These are phyloP conservation scores for Loris lydekkerianus DNA, from an alignment of 2,797 vertebrate species.

Conservation along the genomic window DNA sequence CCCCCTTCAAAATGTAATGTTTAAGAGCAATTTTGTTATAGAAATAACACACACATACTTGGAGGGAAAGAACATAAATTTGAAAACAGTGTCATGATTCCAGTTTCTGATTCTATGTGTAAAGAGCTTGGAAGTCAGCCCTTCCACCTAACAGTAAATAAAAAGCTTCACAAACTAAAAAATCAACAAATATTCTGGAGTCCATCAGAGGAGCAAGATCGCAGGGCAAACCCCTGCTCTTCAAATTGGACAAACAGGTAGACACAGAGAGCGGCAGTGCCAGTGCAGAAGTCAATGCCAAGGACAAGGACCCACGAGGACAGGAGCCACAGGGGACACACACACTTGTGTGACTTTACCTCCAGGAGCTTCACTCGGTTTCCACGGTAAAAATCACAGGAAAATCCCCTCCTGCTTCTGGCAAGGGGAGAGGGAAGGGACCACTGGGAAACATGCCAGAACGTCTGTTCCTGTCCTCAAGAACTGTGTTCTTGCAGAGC, in stretches of 20 bases:
- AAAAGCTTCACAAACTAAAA: neutral
- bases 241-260: neutral
- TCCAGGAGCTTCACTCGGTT: neutral
- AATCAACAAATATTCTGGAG: neutral
- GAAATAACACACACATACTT: neutral
- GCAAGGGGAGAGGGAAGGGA: neutral
- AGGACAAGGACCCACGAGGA: neutral
- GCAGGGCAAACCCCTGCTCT: too few relatives aligned
- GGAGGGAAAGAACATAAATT: neutral
- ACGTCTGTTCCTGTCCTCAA: neutral
- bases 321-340: rapidly evolving
- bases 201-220: rapidly evolving
- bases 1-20: neutral
- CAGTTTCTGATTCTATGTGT: neutral
- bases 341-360: neutral
- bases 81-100: neutral
- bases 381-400: neutral
- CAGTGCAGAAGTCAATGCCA: rapidly evolving
- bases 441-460: too few relatives aligned
- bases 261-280: rapidly evolving
- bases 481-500: neutral
- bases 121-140: neutral
- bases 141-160: neutral
- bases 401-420: neutral
- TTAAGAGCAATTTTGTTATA: neutral